These are phyloP conservation scores for Dendrocincla fuliginosa DNA, from an alignment of 2,797 vertebrate species.

Conservation along the genomic window DNA sequence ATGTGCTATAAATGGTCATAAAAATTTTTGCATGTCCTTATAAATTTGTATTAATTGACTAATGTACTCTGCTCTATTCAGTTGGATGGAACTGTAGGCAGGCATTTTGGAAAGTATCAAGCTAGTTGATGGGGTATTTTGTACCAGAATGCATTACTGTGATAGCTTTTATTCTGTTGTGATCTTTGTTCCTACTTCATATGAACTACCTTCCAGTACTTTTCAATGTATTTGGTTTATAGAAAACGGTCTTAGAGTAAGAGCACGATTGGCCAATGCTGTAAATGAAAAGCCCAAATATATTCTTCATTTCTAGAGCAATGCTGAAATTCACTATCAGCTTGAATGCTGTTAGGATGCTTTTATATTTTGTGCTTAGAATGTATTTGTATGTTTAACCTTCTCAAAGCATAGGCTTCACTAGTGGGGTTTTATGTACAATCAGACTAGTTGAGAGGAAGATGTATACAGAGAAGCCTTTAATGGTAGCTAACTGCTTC, in stretches of 20 bases:
- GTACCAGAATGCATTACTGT: not conserved
- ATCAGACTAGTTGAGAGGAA: constrained; percentile 50
- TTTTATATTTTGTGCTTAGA: not conserved
- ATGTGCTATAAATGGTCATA: not conserved
- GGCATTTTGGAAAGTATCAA: not conserved
- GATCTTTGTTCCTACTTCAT: not conserved
- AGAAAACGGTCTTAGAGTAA: not conserved
- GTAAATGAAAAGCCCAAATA: not conserved
- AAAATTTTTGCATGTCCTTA: not conserved
- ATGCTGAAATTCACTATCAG: not conserved
- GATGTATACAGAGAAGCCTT: constrained; percentile 35
- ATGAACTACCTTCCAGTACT: not conserved
- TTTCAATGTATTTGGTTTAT: not conserved
- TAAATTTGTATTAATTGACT: not conserved
- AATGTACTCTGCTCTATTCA: not conserved
- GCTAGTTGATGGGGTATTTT: not conserved
- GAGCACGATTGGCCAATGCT: not conserved
- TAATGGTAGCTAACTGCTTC: constrained; percentile 64
- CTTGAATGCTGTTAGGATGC: not conserved
- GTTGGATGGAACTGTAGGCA: not conserved
- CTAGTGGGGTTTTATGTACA: not conserved
- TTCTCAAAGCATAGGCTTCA: not conserved
- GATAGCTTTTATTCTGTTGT: not conserved
- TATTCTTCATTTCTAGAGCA: not conserved
- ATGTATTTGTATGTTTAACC: not conserved